phyloP scores from a whole-genome alignment of 2,888 invertebrate genomes.

The Acleris literana region DNA sequence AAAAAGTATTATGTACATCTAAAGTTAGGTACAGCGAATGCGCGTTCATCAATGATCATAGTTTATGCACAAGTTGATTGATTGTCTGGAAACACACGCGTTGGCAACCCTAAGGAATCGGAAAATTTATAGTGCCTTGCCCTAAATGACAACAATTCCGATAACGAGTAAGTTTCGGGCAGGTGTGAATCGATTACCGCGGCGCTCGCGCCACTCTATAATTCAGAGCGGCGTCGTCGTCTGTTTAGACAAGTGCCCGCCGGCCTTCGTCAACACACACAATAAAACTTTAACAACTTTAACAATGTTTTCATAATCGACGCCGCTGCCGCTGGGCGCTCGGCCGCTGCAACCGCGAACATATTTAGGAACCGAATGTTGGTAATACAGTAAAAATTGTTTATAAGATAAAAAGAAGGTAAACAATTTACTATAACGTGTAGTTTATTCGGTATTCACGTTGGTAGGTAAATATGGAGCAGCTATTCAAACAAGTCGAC shows the following conservation, averaged over 20 bases:
- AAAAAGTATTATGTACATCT: no score
- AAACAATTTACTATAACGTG: conserved; percentile 23
- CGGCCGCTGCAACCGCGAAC: conserved; percentile 53
- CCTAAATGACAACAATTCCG: conserved; percentile 33
- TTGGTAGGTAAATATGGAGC: conserved; percentile 32
- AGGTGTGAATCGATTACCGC: conserved; percentile 81
- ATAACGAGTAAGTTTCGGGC: conserved; percentile 52
- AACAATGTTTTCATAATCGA: conserved; percentile 82
- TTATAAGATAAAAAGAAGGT: conserved; percentile 32
- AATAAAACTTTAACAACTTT: conserved; percentile 67
- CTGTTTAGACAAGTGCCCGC: conserved; percentile 79
- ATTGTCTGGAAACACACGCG: no score
- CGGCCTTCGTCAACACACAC: conserved; percentile 79
- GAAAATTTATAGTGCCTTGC: conserved; percentile 15
- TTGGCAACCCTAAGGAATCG: background rate
- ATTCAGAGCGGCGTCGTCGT: conserved; percentile 72
- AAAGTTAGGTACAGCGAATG: no score
- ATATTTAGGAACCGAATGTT: conserved; percentile 59
- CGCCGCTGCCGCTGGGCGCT: conserved; percentile 54
- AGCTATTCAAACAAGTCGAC: conserved; percentile 34
- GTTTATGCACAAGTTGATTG: no score
- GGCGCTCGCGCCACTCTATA: conserved; percentile 70
- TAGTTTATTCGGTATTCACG: conserved; percentile 25
- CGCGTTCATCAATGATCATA: no score
- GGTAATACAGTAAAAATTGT: conserved; percentile 35